Evolutionary conservation across 2,113 vertebrate species (phyloP).

Genomic region (Chelonoidis abingdonii): DNA sequence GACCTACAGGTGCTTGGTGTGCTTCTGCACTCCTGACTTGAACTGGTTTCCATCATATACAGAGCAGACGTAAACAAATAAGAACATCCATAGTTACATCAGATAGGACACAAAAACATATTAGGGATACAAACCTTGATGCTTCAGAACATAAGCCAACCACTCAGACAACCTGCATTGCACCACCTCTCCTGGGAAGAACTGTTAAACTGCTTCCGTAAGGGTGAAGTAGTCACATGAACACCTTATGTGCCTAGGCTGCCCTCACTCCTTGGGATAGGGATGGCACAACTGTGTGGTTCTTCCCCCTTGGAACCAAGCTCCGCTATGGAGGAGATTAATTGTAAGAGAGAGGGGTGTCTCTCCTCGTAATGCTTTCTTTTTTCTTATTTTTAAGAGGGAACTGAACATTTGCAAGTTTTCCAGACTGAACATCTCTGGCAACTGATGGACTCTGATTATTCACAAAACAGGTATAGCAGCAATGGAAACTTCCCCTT

Average conservation of each 20-base stretch:
- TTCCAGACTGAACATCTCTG: background rate
- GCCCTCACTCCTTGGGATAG: background rate
- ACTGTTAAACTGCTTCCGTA: background rate
- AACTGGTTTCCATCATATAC: too few relatives aligned
- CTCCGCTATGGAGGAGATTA: background rate
- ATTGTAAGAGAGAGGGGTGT: background rate
- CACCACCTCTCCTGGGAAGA: background rate
- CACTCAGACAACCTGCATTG: background rate
- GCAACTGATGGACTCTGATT: background rate
- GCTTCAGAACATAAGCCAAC: background rate
- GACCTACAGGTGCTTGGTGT: too few relatives aligned
- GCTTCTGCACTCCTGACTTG: too few relatives aligned
- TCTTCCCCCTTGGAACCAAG: too few relatives aligned
- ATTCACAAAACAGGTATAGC: background rate
- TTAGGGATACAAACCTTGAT: background rate
- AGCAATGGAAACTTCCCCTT: background rate
- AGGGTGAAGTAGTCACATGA: background rate
- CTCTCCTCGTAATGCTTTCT: background rate
- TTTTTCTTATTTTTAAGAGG: background rate
- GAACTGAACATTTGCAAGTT: background rate
- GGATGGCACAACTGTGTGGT: background rate
- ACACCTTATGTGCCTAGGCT: background rate
- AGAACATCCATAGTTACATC: background rate
- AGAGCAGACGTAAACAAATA: too few relatives aligned
- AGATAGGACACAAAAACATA: background rate